Evolutionary conservation across 2,797 vertebrate species (phyloP).

Genomic region (Oreochromis mossambicus): DNA sequence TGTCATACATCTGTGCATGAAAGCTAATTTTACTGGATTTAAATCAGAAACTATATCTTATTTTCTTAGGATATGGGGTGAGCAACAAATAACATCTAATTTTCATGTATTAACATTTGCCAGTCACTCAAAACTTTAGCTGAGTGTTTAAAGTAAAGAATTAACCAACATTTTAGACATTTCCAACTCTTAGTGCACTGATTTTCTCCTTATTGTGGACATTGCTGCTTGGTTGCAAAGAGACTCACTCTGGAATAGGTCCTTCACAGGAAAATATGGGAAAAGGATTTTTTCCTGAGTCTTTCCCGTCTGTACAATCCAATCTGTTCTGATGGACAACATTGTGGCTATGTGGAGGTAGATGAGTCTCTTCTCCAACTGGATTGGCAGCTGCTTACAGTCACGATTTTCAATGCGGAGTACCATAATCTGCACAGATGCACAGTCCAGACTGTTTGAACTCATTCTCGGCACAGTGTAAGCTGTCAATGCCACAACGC

Average conservation of each 20-base stretch:
- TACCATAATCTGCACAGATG: conserved; percentile 45
- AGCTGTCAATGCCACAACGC: conserved; percentile 8
- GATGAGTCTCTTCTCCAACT: conserved; percentile 18
- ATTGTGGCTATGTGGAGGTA: background rate
- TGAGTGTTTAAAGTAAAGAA: background rate
- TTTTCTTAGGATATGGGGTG: background rate
- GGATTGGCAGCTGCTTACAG: conserved; percentile 40
- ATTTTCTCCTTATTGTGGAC: background rate
- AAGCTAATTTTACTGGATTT: background rate
- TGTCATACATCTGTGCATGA: background rate
- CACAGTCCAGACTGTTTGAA: conserved; percentile 34
- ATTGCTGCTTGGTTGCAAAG: background rate
- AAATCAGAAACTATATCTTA: background rate
- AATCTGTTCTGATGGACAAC: conserved; percentile 14
- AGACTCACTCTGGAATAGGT: background rate
- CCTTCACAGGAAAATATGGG: background rate
- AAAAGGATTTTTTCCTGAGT: background rate
- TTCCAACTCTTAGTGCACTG: background rate
- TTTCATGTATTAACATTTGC: background rate
- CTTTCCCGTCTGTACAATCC: background rate
- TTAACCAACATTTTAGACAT: background rate
- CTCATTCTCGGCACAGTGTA: conserved; percentile 1
- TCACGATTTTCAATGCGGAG: background rate
- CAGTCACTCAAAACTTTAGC: background rate
- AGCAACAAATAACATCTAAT: background rate